phyloP scores from a whole-genome alignment of 2,888 invertebrate genomes.

The Drosophila mimica region DNA sequence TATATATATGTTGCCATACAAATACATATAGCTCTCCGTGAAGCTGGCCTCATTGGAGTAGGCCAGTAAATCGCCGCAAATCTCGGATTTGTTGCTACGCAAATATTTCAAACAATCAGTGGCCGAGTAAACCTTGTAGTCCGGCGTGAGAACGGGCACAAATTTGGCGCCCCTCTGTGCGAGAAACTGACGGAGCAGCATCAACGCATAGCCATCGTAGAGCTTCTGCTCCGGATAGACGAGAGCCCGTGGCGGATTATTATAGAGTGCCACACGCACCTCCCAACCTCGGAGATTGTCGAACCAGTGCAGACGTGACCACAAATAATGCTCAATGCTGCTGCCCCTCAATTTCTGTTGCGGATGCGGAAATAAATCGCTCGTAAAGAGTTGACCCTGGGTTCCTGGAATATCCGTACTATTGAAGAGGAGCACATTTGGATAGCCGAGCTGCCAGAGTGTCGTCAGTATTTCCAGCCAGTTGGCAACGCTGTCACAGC shows the following conservation, averaged over 20 bases:
- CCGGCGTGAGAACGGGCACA: slow-evolving; percentile 31
- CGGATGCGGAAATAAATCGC: slow-evolving; percentile 31
- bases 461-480: slow-evolving; percentile 33
- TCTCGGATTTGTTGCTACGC: slow-evolving; percentile 23
- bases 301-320: slow-evolving; percentile 52
- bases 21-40: slow-evolving; percentile 46
- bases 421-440: slow-evolving; percentile 57
- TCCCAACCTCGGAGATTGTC: slow-evolving; percentile 34
- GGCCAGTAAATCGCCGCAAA: slow-evolving; percentile 56
- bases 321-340: slow-evolving; percentile 42
- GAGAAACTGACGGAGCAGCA: slow-evolving; percentile 46
- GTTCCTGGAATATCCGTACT: background rate
- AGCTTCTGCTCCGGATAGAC: slow-evolving; percentile 46
- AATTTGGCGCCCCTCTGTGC: slow-evolving; percentile 37
- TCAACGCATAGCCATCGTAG: slow-evolving; percentile 54
- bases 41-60: slow-evolving; percentile 29
- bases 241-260: slow-evolving; percentile 60
- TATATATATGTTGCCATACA: slow-evolving; percentile 55
- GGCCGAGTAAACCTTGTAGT: slow-evolving; percentile 38
- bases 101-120: slow-evolving; percentile 40
- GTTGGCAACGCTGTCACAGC: slow-evolving; percentile 15
- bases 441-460: slow-evolving; percentile 48
- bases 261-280: slow-evolving; percentile 60
- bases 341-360: slow-evolving; percentile 14
- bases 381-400: slow-evolving; percentile 17